Base-by-base conservation (phyloP, 2,888 invertebrate species). In the Xylota sylvarum region DNA sequence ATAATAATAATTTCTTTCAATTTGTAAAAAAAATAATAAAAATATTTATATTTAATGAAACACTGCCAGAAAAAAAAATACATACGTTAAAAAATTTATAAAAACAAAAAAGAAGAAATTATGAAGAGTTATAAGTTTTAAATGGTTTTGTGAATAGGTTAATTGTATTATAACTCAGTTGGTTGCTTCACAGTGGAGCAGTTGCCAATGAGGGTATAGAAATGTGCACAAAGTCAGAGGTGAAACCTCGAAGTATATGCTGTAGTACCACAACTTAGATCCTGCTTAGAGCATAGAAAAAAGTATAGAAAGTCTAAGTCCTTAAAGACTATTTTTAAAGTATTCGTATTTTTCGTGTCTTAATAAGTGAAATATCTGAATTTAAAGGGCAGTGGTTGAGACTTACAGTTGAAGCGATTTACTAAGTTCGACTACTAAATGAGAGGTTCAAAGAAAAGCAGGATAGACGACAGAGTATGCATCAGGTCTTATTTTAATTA, bases 1-100 rank as follows among this genome's bases (percentile, higher is more conserved):
- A 56, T 56, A 35, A 4, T 30, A 32, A 4, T 10, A 5, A 32
- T 81, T 84, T 62, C 17, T 52, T 80, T 80, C 37, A 27, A 19
- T 37, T 78, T 60, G 50, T 43, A 55, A 27, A 73, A 52, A 72
- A 64, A 27, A 64, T 30, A 52, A 43, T 19, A 48, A 60, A 43
- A 55, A 50, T 69, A 48, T 35, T 67, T 40, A 79, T 48, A 73
- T 64, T 58, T 69, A 67, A 76, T 67, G n/a, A 72, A 76, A 85
- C 85, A 85, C 85, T 85, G 85, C 85, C 85, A 85, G 84, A 76
- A 70, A 76, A 83, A 23, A 62, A 84, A 48, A 46, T 56, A 60
- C 48, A 76, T 76, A 81, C 70, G 46, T 83, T 78, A 74, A 73
- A 40, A 27, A 27, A 23, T n/a, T 43, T 52, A 52, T 48, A 30